Evolutionary conservation across 2,113 vertebrate genomes (phyloP).

Genomic region (Euleptes europaea): DNA sequence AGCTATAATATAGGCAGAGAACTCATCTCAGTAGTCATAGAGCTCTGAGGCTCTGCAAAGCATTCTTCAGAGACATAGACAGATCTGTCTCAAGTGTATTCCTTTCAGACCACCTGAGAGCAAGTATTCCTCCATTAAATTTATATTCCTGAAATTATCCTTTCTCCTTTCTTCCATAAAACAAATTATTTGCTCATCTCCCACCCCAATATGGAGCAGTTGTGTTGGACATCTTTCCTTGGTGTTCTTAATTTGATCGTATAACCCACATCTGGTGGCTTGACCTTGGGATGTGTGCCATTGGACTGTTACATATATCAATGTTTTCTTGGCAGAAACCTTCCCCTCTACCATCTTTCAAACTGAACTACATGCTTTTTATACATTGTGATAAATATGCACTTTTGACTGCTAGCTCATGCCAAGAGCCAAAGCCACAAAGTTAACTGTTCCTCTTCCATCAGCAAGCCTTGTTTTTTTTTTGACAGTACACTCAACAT

Average conservation of each 20-base stretch:
- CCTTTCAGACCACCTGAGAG: conserved; percentile 48
- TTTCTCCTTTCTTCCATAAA: conserved; percentile 25
- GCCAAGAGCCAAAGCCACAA: conserved; percentile 52
- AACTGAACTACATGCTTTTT: conserved; percentile 47
- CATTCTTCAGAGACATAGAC: conserved; percentile 33
- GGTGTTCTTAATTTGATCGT: conserved; percentile 37
- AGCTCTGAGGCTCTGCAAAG: conserved; percentile 3
- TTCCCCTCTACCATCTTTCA: conserved; percentile 46
- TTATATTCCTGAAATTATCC: conserved; percentile 24
- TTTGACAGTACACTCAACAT: conserved; percentile 4
- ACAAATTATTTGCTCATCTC: conserved; percentile 34
- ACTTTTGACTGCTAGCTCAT: conserved; percentile 53
- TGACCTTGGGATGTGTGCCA: conserved; percentile 45
- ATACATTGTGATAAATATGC: conserved; percentile 51
- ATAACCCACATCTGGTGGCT: conserved; percentile 54
- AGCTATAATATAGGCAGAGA: conserved; percentile 17
- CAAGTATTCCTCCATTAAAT: conserved; percentile 38
- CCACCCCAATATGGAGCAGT: conserved; percentile 21
- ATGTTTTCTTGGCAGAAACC: conserved; percentile 50
- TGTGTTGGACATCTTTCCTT: conserved; percentile 38
- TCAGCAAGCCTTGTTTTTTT: conserved; percentile 20
- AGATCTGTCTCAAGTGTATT: conserved; percentile 30
- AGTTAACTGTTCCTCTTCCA: conserved; percentile 41
- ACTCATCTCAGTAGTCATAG: conserved; percentile 8
- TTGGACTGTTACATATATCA: conserved; percentile 56